These are phyloP conservation scores for Neoscelio sp. DNA, from an alignment of 2,888 invertebrate species.

Conservation along the genomic window DNA sequence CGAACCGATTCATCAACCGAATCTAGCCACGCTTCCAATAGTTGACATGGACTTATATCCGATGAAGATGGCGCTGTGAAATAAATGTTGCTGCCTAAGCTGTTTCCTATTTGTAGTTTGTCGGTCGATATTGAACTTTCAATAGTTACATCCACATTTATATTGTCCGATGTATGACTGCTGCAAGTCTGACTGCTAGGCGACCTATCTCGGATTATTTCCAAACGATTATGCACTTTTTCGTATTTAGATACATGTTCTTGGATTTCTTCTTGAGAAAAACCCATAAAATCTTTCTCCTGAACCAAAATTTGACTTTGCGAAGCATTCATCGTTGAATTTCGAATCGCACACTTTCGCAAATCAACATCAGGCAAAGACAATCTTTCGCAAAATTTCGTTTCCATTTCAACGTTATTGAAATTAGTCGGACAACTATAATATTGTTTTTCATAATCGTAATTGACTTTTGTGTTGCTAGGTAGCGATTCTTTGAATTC, in stretches of 20 bases:
- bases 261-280: slow-evolving; percentile 36
- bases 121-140: neutral
- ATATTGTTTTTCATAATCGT: neutral
- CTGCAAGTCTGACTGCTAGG: too few relatives aligned
- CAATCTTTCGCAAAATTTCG: neutral
- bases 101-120: neutral
- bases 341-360: slow-evolving; percentile 34
- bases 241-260: slow-evolving; percentile 6
- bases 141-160: neutral
- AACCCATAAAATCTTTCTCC: slow-evolving; percentile 38
- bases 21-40: too few relatives aligned
- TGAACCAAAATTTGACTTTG: neutral
- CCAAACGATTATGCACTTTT: neutral
- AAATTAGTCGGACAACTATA: neutral
- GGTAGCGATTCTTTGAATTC: too few relatives aligned
- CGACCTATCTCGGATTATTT: slow-evolving; percentile 1
- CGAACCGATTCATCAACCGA: too few relatives aligned
- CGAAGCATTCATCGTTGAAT: slow-evolving; percentile 21
- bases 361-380: slow-evolving; percentile 42
- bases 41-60: neutral
- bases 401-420: neutral
- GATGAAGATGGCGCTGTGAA: slow-evolving; percentile 16
- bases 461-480: neutral
- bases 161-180: too few relatives aligned
- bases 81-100: slow-evolving; percentile 27